Evolutionary conservation across 2,797 vertebrate genomes (phyloP), one percentile per base, ranked within the genome.

Genomic region (Dermochelys coriacea): DNA sequence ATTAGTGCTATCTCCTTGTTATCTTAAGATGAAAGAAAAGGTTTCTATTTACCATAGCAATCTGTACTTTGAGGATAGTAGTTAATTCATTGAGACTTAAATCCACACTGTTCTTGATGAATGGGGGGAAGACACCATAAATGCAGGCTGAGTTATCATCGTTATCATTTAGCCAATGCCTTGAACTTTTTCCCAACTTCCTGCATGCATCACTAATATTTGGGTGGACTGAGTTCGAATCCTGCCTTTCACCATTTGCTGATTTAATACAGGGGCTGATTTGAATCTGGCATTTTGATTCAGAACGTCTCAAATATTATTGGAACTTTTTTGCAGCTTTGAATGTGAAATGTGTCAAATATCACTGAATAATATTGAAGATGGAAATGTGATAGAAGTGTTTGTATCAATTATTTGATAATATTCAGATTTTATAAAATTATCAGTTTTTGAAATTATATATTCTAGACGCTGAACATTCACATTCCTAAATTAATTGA

Each of bases 331-430:
- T 80, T 64, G 2, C 0, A 31, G 7, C 1, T 3, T 5, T 91
- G 10, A 10, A 75, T 0, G 0, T 51, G 6, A 90, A 87, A 90
- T 74, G 14, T 80, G 8, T 6, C 16, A n/a, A 85, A n/a, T 81
- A 86, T 21, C 2, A 18, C 0, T 79, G 9, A 81, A 1, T n/a
- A 79, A 2, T 8, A 1, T 77, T 55, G 71, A 84, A 84, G 3
- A 41, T 41, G 0, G 55, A 5, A 8, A 23, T 14, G 78, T 3
- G 3, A 55, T 49, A 59, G 84, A 89, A 2, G 84, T 84, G 0
- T 4, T 75, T 89, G 37, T 2, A 34, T 11, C 55, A 7, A 1
- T 52, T 0, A 6, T 4, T 34, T 51, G 23, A 15, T 0, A 1
- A 12, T 27, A 83, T 45, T 54, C 9, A 80, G 4, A 5, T 41